Percentiles rank a stretch among this genome's conserved stretches.
These are phyloP conservation scores for Elanus axillaris DNA, from an alignment of 2,113 vertebrate species.

Conservation along the genomic window DNA sequence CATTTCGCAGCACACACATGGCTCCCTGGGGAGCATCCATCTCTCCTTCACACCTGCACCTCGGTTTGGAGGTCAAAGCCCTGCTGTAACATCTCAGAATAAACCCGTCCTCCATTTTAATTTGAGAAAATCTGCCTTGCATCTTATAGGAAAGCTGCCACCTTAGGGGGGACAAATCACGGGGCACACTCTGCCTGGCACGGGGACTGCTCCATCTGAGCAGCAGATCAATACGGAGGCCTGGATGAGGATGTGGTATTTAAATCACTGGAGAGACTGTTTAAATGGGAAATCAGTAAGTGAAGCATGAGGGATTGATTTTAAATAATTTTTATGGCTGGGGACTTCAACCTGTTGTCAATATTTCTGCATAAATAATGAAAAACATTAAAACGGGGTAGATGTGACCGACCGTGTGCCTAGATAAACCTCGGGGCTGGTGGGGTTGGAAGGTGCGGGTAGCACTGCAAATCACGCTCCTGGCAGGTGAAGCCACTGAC, in stretches of 20 bases:
- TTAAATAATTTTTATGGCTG: background rate
- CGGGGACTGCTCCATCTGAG: background rate
- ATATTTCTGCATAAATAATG: background rate
- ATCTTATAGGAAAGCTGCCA: background rate
- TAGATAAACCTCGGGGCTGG: background rate
- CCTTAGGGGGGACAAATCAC: too few species aligned
- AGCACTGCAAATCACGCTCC: background rate
- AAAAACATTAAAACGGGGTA: background rate
- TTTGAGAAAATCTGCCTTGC: background rate
- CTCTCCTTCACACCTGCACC: background rate
- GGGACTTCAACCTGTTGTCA: background rate
- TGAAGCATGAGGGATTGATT: background rate
- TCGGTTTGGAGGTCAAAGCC: background rate
- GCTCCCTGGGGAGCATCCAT: background rate
- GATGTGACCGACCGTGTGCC: background rate
- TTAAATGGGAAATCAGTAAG: background rate
- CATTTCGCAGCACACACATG: rapidly evolving
- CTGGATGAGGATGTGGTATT: background rate
- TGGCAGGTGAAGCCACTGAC: background rate
- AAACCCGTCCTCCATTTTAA: background rate
- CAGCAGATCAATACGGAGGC: background rate
- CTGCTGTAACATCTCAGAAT: rapidly evolving
- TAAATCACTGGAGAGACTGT: background rate
- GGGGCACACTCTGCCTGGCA: background rate
- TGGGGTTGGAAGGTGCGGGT: background rate